Conservation (phyloP, 1,140 invertebrate genomes). For the Dolichoris vasculosae region DNA sequence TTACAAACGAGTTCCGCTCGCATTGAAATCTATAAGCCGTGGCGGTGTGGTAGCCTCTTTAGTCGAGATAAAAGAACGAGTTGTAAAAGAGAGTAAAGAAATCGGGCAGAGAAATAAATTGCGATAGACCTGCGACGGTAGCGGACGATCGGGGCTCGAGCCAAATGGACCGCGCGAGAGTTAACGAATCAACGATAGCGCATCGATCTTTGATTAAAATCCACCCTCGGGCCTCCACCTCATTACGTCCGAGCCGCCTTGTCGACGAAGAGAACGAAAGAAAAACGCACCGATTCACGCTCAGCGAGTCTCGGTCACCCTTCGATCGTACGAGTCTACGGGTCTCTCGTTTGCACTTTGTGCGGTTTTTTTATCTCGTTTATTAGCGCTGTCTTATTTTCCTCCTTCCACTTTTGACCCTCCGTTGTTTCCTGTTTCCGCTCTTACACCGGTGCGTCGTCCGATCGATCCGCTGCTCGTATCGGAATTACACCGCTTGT, state of each 20-base stretch:
- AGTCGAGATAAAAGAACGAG: not conserved
- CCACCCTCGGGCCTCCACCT: conserved; percentile 66
- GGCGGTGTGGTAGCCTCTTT: not conserved
- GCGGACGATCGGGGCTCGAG: conserved; percentile 54
- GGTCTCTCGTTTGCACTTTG: conserved; percentile 1
- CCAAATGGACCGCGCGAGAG: conserved; percentile 58
- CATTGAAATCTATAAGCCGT: conserved; percentile 24
- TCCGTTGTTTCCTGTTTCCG: not conserved
- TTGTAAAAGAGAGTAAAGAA: not conserved
- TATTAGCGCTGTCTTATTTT: not conserved
- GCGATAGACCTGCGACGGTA: conserved; percentile 45
- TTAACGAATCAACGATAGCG: conserved; percentile 62
- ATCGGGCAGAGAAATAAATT: not conserved
- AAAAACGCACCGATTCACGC: conserved; percentile 43
- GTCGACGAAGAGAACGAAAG: conserved; percentile 54
- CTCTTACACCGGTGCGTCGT: no score
- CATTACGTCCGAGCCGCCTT: conserved; percentile 63
- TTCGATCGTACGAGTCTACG: conserved; percentile 5
- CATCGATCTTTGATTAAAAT: conserved; percentile 71
- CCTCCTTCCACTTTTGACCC: not conserved
- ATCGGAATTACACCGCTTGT: no score
- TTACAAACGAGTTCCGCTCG: conserved; percentile 15
- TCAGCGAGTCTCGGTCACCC: not conserved
- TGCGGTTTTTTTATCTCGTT: not conserved
- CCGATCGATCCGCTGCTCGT: not conserved